Percentiles rank a stretch among this genome's conserved stretches.
These are phyloP conservation scores for Leptinotarsa juncta DNA, from an alignment of 2,888 invertebrate genomes.

Conservation along the genomic window DNA sequence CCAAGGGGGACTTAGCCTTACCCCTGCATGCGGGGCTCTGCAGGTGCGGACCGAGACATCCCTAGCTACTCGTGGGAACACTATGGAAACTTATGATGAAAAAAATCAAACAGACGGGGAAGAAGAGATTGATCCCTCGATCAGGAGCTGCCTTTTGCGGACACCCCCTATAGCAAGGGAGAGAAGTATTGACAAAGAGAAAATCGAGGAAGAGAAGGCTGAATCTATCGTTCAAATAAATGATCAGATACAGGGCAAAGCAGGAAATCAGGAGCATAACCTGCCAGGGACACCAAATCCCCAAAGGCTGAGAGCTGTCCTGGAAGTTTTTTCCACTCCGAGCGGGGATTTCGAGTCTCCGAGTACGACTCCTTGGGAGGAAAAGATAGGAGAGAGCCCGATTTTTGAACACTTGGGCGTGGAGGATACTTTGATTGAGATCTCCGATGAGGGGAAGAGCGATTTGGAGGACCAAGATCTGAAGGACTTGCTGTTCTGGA, in stretches of 20 bases:
- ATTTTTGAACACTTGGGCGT: neutral
- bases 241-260: neutral
- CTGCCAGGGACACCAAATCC: neutral
- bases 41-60: neutral
- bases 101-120: neutral
- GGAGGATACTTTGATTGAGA: neutral
- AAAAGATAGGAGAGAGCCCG: neutral
- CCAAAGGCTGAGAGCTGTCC: neutral
- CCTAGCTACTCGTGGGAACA: neutral
- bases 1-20: no score
- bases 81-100: neutral
- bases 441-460: neutral
- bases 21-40: no score
- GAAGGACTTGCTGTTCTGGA: neutral
- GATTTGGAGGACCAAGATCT: neutral
- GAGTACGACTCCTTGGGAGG: neutral
- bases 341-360: neutral
- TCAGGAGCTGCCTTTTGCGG: neutral
- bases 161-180: neutral
- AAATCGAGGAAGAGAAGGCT: neutral
- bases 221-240: neutral
- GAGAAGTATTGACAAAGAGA: neutral
- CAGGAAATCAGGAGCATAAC: neutral
- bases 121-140: neutral
- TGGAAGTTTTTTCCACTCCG: neutral